Evolutionary conservation across 1,140 invertebrate species (phyloP), one percentile per base, ranked within the genome.

Genomic region (Pissodes strobi): DNA sequence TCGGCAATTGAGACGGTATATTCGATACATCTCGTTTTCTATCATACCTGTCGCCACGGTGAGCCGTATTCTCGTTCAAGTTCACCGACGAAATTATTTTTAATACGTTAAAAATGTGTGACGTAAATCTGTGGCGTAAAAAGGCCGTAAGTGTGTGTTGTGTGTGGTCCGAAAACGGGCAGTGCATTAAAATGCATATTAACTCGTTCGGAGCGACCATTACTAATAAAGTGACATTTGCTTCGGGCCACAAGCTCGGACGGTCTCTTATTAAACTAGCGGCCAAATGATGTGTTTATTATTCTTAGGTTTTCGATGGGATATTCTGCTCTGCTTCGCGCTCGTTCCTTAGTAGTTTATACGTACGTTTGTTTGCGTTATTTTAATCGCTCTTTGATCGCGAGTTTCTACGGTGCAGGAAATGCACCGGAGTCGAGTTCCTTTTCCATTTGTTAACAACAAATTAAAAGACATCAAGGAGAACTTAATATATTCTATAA

Each of bases 121-220:
- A 55, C 48, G 49, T 63, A 63, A 57, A 15, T 25, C 38, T 17
- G 38, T 18, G 25, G 21, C 23, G 49, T 19, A 12, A 34, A 23
- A n/a, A n/a, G n/a, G n/a, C n/a, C n/a, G n/a, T n/a, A 58, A 58
- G 43, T 48, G 43, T 34, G 43, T 48, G 57, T 37, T 18, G 60
- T 51, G 49, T 55, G 60, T 53, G 60, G 60, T 61, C 58, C 58
- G 38, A 27, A 30, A 48, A 57, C 53, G 53, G 62, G 53, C 52
- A 64, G n/a, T 64, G 41, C 62, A 64, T 76, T 76, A 76, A 76
- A 76, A 76, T 75, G 73, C 74, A 76, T 76, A 76, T 75, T 76
- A 75, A 76, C 73, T 76, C 71, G 74, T 76, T 75, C 71, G 39
- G 67, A 65, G 67, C 70, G 72, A 68, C 70, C 73, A 74, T 75